Conservation (phyloP, 2,888 invertebrate species). For the Parnassius smintheus region DNA sequence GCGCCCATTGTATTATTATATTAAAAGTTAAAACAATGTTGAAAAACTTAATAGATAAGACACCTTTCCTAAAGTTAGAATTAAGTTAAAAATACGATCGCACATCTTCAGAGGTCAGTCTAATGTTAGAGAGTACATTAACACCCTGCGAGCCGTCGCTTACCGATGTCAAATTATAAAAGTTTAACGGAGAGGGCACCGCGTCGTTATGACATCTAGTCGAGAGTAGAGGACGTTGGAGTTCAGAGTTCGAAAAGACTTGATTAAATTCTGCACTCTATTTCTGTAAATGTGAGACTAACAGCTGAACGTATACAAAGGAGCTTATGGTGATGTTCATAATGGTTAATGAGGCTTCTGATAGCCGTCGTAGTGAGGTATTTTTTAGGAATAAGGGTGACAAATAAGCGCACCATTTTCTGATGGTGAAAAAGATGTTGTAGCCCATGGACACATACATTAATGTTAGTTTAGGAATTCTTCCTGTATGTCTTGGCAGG, state of each 20-base stretch:
- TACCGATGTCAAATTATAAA: conserved; percentile 5
- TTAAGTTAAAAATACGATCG: conserved; percentile 11
- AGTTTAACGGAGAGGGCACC: conserved; percentile 1
- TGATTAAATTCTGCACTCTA: no score
- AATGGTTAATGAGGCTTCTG: no score
- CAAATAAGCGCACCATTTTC: no score
- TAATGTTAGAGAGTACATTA: conserved; percentile 20
- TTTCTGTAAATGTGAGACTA: no score
- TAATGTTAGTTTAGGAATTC: no score
- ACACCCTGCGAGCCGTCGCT: conserved; percentile 4
- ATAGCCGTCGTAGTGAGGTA: no score
- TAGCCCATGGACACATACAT: no score
- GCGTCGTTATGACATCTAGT: conserved; percentile 1
- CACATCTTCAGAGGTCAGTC: conserved; percentile 19
- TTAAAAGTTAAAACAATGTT: background rate
- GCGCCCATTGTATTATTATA: background rate
- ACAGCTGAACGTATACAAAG: no score
- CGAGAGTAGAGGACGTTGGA: background rate
- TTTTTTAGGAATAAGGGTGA: no score
- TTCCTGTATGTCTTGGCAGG: no score
- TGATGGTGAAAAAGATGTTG: no score
- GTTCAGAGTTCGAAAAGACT: background rate
- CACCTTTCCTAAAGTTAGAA: conserved; percentile 12
- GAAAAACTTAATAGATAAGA: conserved; percentile 1
- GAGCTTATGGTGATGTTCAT: no score